Evolutionary conservation across 2,113 vertebrate genomes (phyloP), one percentile per base, ranked within the genome.

Genomic region (Apodemus sylvaticus): DNA sequence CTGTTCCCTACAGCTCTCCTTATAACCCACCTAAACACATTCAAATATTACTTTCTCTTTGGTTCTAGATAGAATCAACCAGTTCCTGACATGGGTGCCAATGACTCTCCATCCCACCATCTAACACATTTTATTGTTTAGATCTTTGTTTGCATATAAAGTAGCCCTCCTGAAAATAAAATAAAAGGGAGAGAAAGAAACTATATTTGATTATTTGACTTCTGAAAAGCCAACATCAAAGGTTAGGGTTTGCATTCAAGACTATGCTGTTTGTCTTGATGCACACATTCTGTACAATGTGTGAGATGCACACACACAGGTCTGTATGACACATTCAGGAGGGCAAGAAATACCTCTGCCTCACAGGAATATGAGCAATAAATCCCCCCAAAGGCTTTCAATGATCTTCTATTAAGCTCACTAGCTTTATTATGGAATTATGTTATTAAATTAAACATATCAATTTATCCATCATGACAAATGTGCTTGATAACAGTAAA

Each of bases 151-250:
- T 51, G 45, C 17, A 6, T 22, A 97, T 97, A 98, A 98, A 98
- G 95, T 96, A 94, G 97, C 95, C 0, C 90, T 94, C 83, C 97
- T 98, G 86, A 11, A 58, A 93, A 96, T 96, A 68, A 48, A 68
- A 51, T 71, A 97, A 91, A n/a, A 51, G 11, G 39, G 10, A 7
- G 26, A 19, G 0, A 36, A 78, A 95, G 45, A 95, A 98, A 96
- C 42, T 97, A 89, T 93, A 93, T 97, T 97, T 98, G 98, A 98
- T 98, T 98, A 98, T 97, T 98, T 98, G 98, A 98, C 97, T 98
- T 98, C 97, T 92, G 91, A 98, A 98, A 98, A 97, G 89, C 48
- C 96, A 98, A 98, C 97, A 98, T 98, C 98, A 98, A 99, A 99
- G 97, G 68, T 93, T 97, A 89, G 83, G 96, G 93, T 98, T 97